Percentiles rank a stretch among this genome's conserved stretches.
These are phyloP conservation scores for Reticulitermes lucifugus DNA, from an alignment of 2,888 invertebrate genomes.

Conservation along the genomic window DNA sequence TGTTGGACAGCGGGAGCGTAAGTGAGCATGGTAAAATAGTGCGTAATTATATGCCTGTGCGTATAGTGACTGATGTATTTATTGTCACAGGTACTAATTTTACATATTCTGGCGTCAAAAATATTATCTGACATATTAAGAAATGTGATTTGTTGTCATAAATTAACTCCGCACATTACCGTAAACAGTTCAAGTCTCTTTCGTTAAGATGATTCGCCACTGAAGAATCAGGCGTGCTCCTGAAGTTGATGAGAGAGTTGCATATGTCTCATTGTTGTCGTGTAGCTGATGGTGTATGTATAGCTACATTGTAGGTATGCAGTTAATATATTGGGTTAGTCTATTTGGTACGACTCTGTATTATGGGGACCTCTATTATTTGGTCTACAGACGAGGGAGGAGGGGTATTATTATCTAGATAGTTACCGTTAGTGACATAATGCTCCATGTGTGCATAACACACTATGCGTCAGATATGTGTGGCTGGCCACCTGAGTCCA, in stretches of 20 bases:
- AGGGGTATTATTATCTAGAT: slow-evolving; percentile 34
- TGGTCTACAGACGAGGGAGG: not conserved
- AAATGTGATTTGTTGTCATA: too few species aligned
- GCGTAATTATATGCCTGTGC: too few species aligned
- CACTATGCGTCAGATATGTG: slow-evolving; percentile 8
- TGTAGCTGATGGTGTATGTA: not conserved
- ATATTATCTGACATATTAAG: too few species aligned
- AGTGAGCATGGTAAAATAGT: too few species aligned
- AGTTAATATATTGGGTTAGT: not conserved
- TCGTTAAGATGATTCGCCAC: not conserved
- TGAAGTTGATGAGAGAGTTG: not conserved
- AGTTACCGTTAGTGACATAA: slow-evolving; percentile 14
- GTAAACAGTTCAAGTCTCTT: not conserved
- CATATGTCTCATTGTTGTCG: not conserved
- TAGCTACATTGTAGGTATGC: not conserved
- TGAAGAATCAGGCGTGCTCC: not conserved
- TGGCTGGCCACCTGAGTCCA: slow-evolving; percentile 28
- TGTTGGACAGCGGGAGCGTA: too few species aligned
- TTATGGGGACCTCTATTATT: slow-evolving; percentile 32
- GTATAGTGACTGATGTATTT: too few species aligned
- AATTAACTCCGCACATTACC: too few species aligned
- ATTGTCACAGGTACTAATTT: too few species aligned
- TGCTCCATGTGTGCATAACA: slow-evolving; percentile 40
- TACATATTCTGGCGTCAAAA: too few species aligned
- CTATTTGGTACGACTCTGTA: not conserved